phyloP scores from a whole-genome alignment of 1,140 invertebrate species.

The Drosophila chauvacae region DNA sequence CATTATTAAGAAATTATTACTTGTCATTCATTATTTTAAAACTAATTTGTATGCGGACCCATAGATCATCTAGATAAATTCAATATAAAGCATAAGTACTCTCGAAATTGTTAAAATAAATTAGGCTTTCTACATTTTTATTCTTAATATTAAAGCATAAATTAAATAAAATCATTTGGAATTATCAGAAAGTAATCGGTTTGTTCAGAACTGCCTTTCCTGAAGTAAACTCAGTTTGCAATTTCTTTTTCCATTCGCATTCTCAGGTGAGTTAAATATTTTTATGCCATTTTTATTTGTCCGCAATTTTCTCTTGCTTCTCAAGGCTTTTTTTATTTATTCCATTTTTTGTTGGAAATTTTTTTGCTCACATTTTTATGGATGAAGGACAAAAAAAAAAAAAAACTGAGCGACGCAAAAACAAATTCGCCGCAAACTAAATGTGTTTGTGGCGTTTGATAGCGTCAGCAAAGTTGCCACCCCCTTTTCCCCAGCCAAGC shows the following conservation, averaged over 20 bases:
- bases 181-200: background rate
- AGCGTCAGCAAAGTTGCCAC: constrained; percentile 46
- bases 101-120: background rate
- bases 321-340: constrained; percentile 19
- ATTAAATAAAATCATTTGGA: no score
- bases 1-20: background rate
- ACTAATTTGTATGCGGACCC: no score
- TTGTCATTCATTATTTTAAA: no score
- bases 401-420: constrained; percentile 48
- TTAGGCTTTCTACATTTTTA: no score
- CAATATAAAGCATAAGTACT: no score
- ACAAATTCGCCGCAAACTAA: constrained; percentile 73
- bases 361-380: constrained; percentile 57
- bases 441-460: constrained; percentile 71
- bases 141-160: background rate
- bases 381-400: background rate
- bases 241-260: background rate
- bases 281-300: constrained; percentile 50
- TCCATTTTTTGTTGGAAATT: constrained; percentile 24
- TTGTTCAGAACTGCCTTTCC: background rate
- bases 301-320: constrained; percentile 18
- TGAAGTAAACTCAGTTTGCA: no score
- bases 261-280: constrained; percentile 57
- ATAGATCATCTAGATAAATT: no score
- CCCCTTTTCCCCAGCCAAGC: constrained; percentile 10